Evolutionary conservation across 2,113 vertebrate genomes (phyloP).

Genomic region (Cheilinus undulatus): DNA sequence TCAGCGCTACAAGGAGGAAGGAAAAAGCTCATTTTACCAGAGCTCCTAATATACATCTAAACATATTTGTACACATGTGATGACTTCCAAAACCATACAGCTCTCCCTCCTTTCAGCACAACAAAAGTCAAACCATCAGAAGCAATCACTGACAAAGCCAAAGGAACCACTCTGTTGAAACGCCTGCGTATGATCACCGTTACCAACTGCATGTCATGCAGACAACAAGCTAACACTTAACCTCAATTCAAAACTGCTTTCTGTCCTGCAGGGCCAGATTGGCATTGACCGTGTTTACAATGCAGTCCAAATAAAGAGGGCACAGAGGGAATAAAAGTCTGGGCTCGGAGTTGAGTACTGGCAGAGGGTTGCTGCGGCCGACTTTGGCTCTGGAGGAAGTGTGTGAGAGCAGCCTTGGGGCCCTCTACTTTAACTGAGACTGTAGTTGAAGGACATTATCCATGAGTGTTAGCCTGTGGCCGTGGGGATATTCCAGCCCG

Average conservation of each 20-base stretch:
- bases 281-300: conserved; percentile 79
- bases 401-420: conserved; percentile 66
- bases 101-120: conserved; percentile 22
- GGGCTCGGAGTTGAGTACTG: conserved; percentile 46
- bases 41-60: conserved; percentile 56
- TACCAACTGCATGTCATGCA: conserved; percentile 43
- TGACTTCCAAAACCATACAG: conserved; percentile 39
- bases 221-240: conserved; percentile 66
- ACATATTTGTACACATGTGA: conserved; percentile 37
- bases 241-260: conserved; percentile 71
- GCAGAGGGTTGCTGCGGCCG: conserved; percentile 59
- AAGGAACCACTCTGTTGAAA: conserved; percentile 37
- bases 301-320: conserved; percentile 74
- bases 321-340: conserved; percentile 72
- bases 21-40: conserved; percentile 71
- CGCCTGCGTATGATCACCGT: conserved; percentile 55
- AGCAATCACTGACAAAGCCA: conserved; percentile 44
- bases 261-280: conserved; percentile 67
- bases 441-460: conserved; percentile 80
- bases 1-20: conserved; percentile 57
- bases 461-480: conserved; percentile 73
- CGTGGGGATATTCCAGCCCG: conserved; percentile 52
- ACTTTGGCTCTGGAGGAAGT: conserved; percentile 59
- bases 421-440: conserved; percentile 58
- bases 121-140: conserved; percentile 59